Percentiles rank a stretch among this genome's conserved stretches.
Conservation (phyloP, 2,113 vertebrate genomes). For the Mesitornis unicolor region DNA sequence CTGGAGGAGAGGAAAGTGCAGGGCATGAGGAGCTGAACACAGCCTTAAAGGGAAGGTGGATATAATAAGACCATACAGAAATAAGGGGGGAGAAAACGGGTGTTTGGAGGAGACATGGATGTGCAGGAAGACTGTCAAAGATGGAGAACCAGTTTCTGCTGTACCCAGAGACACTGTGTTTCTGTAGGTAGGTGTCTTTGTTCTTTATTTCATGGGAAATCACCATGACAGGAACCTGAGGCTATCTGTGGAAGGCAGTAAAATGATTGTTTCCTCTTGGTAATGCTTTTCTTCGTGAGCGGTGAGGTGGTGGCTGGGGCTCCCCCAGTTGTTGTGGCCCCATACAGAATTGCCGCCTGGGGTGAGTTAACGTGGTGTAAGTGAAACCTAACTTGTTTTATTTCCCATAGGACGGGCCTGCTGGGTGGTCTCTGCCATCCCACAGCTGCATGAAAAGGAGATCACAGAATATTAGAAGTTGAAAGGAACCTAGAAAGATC, state of each 20-base stretch:
- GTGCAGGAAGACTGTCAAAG: neutral
- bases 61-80: neutral
- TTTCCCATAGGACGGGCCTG: neutral
- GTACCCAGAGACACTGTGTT: neutral
- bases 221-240: neutral
- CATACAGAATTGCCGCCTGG: neutral
- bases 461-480: too few species aligned
- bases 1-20: neutral
- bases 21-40: neutral
- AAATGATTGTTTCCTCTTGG: neutral
- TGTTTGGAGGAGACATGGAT: neutral
- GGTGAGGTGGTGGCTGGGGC: neutral
- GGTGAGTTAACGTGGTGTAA: neutral
- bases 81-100: neutral
- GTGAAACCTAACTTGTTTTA: neutral
- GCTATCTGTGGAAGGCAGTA: neutral
- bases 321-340: fast-evolving
- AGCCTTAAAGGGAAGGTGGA: neutral
- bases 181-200: neutral
- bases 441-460: neutral
- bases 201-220: neutral
- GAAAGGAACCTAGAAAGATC: too few species aligned
- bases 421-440: neutral
- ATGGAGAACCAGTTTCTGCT: neutral
- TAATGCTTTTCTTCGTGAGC: neutral